Evolutionary conservation across 2,113 vertebrate genomes (phyloP).

Genomic region (Corapipo altera): DNA sequence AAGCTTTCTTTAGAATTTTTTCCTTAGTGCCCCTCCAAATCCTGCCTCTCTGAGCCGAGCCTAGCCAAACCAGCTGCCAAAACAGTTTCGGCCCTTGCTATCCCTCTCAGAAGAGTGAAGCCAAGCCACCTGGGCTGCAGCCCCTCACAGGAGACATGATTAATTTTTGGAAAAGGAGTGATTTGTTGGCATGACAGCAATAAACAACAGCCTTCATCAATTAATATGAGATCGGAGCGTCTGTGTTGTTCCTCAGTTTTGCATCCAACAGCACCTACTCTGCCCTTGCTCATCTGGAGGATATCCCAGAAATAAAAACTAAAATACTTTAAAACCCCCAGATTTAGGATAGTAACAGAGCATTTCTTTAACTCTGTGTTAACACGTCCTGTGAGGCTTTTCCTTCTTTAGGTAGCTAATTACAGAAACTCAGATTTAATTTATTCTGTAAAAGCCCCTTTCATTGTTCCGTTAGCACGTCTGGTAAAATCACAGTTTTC

Average conservation of each 20-base stretch:
- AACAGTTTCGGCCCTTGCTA: neutral
- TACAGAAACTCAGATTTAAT: slow-evolving; percentile 20
- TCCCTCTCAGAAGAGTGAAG: neutral
- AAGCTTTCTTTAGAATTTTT: neutral
- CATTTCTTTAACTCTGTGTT: neutral
- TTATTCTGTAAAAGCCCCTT: slow-evolving; percentile 1
- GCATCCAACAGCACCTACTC: neutral
- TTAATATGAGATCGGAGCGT: neutral
- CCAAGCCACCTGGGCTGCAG: neutral
- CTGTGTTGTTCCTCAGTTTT: neutral
- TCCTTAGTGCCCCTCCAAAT: neutral
- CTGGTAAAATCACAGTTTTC: slow-evolving; percentile 51
- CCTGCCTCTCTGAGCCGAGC: neutral
- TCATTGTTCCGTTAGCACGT: slow-evolving; percentile 28
- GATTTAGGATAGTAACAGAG: neutral
- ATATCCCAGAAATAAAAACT: neutral
- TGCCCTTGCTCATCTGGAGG: neutral
- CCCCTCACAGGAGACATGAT: neutral
- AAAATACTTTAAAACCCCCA: neutral
- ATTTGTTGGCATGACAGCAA: slow-evolving; percentile 41
- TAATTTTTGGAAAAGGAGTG: slow-evolving; percentile 46
- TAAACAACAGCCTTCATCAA: slow-evolving; percentile 50
- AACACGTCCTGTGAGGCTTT: neutral
- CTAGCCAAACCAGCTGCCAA: neutral
- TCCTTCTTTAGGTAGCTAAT: slow-evolving; percentile 7